Evolutionary conservation across 1,140 invertebrate species (phyloP).

Genomic region (Musca domestica): DNA sequence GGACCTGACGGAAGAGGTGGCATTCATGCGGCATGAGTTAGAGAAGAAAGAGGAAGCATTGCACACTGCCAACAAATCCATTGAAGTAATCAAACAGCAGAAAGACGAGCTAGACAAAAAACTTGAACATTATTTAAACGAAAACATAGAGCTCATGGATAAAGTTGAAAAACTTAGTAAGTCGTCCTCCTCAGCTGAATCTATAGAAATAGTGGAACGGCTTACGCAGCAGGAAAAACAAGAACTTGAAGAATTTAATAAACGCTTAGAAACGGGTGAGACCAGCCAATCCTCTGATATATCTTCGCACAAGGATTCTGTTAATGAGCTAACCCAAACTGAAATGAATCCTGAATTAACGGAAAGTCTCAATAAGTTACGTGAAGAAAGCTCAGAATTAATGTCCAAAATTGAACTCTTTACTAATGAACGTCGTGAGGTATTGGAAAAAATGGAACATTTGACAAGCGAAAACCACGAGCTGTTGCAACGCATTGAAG

Average conservation of each 20-base stretch:
- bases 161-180: conserved; percentile 68
- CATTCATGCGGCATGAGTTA: conserved; percentile 57
- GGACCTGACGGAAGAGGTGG: conserved; percentile 55
- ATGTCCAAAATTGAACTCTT: conserved; percentile 67
- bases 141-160: conserved; percentile 67
- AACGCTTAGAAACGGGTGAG: conserved; percentile 34
- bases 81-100: conserved; percentile 38
- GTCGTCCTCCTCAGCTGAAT: conserved; percentile 65
- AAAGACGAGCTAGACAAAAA: conserved; percentile 60
- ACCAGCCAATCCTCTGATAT: conserved; percentile 12
- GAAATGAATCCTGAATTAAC: conserved; percentile 54
- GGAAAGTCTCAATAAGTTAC: conserved; percentile 58
- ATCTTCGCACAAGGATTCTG: conserved; percentile 49
- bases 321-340: conserved; percentile 45
- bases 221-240: conserved; percentile 64
- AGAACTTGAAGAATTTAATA: conserved; percentile 60
- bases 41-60: conserved; percentile 58
- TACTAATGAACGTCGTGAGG: conserved; percentile 63
- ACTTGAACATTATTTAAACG: conserved; percentile 63
- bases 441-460: conserved; percentile 67
- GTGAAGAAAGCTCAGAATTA: conserved; percentile 62
- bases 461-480: conserved; percentile 62
- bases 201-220: conserved; percentile 68
- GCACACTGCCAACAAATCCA: conserved; percentile 46
- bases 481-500: conserved; percentile 57